phyloP scores from a whole-genome alignment of 2,888 invertebrate species.

The Parasteatoda lunata region DNA sequence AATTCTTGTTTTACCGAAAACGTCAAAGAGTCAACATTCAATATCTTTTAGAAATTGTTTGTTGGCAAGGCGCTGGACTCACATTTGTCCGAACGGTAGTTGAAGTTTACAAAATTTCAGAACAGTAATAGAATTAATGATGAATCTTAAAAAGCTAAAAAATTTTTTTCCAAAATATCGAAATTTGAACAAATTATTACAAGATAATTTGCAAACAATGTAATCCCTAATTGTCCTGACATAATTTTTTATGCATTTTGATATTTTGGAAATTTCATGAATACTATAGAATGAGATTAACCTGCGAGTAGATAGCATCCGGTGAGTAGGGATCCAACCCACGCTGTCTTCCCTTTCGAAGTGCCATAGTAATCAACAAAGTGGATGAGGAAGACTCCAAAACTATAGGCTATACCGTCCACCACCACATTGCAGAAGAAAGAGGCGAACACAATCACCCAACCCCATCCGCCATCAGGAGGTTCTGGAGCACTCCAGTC shows the following conservation, averaged over 20 bases:
- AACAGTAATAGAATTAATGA: no score
- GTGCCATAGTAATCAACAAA: slow-evolving; percentile 87
- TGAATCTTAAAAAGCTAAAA: no score
- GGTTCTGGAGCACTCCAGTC: slow-evolving; percentile 66
- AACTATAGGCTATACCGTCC: slow-evolving; percentile 97
- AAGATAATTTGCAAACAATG: no score
- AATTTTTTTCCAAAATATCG: no score
- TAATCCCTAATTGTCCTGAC: no score
- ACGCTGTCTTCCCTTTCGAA: slow-evolving; percentile 90
- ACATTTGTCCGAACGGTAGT: no score
- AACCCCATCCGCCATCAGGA: slow-evolving; percentile 83
- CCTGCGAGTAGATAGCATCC: slow-evolving; percentile 95
- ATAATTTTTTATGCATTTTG: no score
- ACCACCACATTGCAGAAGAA: slow-evolving; percentile 99
- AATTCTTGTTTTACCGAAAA: neutral
- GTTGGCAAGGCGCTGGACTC: neutral
- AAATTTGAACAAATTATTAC: no score
- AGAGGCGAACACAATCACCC: slow-evolving; percentile 95
- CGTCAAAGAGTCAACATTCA: neutral
- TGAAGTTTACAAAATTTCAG: no score
- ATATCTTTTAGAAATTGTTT: neutral
- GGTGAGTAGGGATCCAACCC: slow-evolving; percentile 94
- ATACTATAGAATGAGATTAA: slow-evolving; percentile 14
- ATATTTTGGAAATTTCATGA: no score
- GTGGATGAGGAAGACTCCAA: slow-evolving; percentile 91